These are phyloP conservation scores for Irena cyanogastra DNA, from an alignment of 2,113 vertebrate species.

Conservation along the genomic window DNA sequence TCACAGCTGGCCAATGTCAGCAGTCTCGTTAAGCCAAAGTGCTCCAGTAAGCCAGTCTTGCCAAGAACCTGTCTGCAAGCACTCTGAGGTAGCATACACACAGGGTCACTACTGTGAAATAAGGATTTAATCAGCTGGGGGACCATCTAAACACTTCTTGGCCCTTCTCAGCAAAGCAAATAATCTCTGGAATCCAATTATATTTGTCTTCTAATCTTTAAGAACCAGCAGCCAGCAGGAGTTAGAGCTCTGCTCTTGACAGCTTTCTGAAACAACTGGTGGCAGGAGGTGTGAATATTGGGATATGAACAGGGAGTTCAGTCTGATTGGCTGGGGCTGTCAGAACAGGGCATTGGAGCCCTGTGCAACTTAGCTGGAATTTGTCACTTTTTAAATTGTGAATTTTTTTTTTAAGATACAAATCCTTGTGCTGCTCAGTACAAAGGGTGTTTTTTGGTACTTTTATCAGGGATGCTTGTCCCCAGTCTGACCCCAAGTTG, in stretches of 20 bases:
- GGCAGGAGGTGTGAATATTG: background rate
- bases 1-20: slow-evolving; percentile 18
- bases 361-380: background rate
- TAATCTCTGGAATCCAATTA: slow-evolving; percentile 64
- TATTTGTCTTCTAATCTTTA: slow-evolving; percentile 52
- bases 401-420: background rate
- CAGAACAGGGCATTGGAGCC: background rate
- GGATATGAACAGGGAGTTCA: background rate
- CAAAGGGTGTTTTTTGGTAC: background rate
- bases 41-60: background rate
- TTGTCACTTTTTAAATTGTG: background rate
- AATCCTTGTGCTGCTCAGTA: background rate
- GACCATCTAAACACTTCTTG: slow-evolving; percentile 32
- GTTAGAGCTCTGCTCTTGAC: slow-evolving; percentile 22
- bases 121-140: slow-evolving; percentile 13
- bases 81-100: background rate
- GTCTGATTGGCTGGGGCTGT: background rate
- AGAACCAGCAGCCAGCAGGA: slow-evolving; percentile 19
- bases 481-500: background rate
- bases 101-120: slow-evolving; percentile 15
- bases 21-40: background rate
- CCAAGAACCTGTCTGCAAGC: slow-evolving; percentile 28
- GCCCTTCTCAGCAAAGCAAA: background rate
- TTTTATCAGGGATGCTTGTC: background rate
- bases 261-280: slow-evolving; percentile 44